Percentiles rank a stretch among this genome's conserved stretches.
phyloP scores from a whole-genome alignment of 1,140 invertebrate species.

The Phthorimaea operculella region DNA sequence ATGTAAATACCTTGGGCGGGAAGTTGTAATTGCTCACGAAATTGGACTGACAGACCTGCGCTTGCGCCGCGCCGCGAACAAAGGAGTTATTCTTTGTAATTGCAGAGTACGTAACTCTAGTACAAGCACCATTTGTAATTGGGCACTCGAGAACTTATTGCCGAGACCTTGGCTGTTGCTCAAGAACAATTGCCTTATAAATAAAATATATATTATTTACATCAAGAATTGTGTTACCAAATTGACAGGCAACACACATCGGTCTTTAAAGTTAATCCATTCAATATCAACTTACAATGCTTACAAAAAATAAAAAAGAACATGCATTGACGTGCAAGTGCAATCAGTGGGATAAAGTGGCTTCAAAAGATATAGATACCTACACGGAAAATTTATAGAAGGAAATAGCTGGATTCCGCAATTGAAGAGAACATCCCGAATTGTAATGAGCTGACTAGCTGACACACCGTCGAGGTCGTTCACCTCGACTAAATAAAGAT shows the following conservation, averaged over 20 bases:
- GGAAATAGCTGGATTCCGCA: no score
- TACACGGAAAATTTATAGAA: no score
- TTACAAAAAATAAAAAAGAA: background rate
- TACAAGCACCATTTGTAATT: constrained; percentile 11
- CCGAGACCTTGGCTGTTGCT: constrained; percentile 13
- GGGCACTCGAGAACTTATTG: constrained; percentile 6
- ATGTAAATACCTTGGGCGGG: constrained; percentile 2
- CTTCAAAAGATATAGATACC: no score
- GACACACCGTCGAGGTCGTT: constrained; percentile 31
- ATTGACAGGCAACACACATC: background rate
- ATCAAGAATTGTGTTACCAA: background rate
- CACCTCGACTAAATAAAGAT: constrained; percentile 53
- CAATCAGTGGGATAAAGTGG: no score
- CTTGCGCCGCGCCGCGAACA: background rate
- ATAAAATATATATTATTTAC: constrained; percentile 1
- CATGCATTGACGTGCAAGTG: no score
- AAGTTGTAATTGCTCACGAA: constrained; percentile 2
- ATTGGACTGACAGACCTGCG: background rate
- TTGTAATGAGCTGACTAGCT: constrained; percentile 21
- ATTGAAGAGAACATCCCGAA: constrained; percentile 14
- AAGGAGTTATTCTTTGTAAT: constrained; percentile 12
- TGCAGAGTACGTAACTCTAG: constrained; percentile 3
- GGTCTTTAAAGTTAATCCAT: background rate
- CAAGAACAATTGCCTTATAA: constrained; percentile 12
- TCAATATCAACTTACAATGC: background rate